Conservation (phyloP, 2,888 invertebrate species). For the Sminthurinus aureus region DNA sequence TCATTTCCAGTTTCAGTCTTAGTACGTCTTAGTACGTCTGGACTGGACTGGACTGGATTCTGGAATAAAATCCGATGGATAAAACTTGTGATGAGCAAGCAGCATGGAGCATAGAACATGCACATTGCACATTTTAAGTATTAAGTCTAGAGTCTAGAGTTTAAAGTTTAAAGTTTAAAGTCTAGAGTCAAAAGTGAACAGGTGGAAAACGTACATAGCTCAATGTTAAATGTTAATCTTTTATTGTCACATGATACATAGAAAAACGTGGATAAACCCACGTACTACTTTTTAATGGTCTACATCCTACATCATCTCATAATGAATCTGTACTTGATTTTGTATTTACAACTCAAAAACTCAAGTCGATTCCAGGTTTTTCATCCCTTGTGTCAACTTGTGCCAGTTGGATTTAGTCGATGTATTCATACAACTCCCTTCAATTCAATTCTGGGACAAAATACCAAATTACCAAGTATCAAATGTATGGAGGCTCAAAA, state of each 20-base stretch:
- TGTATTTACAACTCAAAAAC: not conserved
- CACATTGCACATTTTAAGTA: no score
- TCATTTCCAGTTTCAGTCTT: no score
- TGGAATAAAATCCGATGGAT: not conserved
- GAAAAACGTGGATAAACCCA: not conserved
- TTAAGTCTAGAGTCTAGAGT: not conserved
- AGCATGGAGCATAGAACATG: no score
- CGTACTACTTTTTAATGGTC: not conserved
- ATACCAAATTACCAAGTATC: no score
- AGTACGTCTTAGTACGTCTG: no score
- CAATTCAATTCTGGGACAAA: no score
- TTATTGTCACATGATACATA: conserved; percentile 40
- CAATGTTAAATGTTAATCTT: conserved; percentile 42
- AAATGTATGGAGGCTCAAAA: no score
- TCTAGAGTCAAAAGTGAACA: conserved; percentile 24
- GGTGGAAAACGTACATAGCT: conserved; percentile 39
- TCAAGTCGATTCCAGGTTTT: not conserved
- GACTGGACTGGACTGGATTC: not conserved
- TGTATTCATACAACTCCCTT: no score
- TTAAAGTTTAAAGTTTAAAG: no score
- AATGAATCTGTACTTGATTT: not conserved
- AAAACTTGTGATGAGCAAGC: not conserved
- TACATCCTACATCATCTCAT: not conserved
- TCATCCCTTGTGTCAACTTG: no score
- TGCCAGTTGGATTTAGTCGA: no score